Conservation (phyloP, 2,797 vertebrate species). For the Mallotus villosus region DNA sequence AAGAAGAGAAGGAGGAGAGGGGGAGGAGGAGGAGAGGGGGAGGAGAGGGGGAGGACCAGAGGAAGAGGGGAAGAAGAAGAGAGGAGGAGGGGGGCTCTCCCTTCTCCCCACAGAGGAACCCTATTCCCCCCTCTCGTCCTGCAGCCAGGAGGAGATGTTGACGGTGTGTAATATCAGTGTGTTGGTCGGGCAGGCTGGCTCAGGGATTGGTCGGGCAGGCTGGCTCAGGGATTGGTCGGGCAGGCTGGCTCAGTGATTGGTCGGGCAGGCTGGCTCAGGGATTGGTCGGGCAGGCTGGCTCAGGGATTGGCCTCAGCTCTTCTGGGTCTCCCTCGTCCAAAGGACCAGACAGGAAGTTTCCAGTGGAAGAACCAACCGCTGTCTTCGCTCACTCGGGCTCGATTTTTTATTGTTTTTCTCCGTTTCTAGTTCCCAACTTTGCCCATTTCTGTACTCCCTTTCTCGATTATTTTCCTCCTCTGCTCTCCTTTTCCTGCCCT, state of each 20-base stretch:
- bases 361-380: not conserved
- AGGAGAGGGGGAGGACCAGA: no score
- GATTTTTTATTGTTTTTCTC: conserved; percentile 8
- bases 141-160: not conserved
- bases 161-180: not conserved
- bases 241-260: not conserved
- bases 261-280: not conserved
- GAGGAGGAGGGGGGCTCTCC: no score
- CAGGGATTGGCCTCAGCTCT: not conserved
- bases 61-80: no score
- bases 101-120: conserved; percentile 1
- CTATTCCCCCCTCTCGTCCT: not conserved
- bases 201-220: not conserved
- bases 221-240: not conserved
- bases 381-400: not conserved
- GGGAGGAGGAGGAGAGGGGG: conserved; percentile 1
- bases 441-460: not conserved
- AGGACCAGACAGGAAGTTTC: not conserved
- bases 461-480: not conserved
- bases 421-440: conserved; percentile 20
- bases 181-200: not conserved
- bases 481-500: not conserved
- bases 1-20: not conserved
- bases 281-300: not conserved
- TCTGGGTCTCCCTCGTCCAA: not conserved